Base-by-base conservation (phyloP, 2,888 invertebrate species). In the Linyphia triangularis region DNA sequence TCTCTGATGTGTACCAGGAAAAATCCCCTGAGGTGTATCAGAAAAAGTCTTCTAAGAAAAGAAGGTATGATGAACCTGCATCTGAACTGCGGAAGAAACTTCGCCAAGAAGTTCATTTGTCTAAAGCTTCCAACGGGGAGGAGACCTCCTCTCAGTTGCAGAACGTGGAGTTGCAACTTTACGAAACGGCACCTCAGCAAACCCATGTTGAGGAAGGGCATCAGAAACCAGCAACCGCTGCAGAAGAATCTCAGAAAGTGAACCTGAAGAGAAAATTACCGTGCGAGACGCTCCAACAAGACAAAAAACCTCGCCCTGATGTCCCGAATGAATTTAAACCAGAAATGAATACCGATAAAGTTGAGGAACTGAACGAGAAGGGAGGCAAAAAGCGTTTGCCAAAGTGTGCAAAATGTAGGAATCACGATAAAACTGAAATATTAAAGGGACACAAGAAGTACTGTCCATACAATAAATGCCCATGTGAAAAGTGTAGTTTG, bases 351-450 rank as follows among this genome's bases (percentile, higher is more conserved):
- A n/a, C n/a, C n/a, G n/a, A n/a, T n/a, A n/a, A 19, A 6, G 65
- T 10, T 19, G 43, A 26, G 10, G 19, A 43, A 0, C 51, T 9
- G 19, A 33, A 61, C 28, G 30, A 30, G 19, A 19, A n/a, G 9
- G 0, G 19, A 4, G 22, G 19, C 2, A 67, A 37, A 13, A 19
- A 33, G 0, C 73, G 83, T 9, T 16, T 13, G 0, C 84, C 84
- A 0, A 77, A n/a, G 22, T 85, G 84, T 77, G 65, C 84, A 26
- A 67, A 57, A 28, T 85, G 84, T 69, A 51, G 77, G 40, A 77
- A 85, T 59, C 84, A 85, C 59, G 26, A 43, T 59, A 40, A 22
- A 22, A 16, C 16, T 0, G 24, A 7, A 4, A 6, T 6, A 7
- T n/a, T 75, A 7, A 85, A 85, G 7, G 75, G 75, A 2, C 84